Base-by-base conservation (phyloP, 2,113 vertebrate species). In the Empidonax alnorum region DNA sequence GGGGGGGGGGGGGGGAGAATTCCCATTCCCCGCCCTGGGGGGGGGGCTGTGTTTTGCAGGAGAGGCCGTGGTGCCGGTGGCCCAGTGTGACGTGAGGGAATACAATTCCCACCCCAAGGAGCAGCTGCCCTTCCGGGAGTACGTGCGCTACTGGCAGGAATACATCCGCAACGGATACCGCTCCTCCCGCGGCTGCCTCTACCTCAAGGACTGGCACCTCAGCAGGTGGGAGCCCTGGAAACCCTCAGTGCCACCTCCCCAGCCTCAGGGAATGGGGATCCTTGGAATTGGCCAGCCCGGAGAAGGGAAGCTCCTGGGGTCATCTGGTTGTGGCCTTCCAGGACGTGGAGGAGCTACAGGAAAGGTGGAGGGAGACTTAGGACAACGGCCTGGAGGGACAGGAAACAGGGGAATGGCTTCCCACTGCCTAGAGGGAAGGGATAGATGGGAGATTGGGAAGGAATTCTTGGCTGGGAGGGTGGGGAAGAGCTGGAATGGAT, bases 131-230 rank as follows among this genome's bases (percentile, higher is more conserved):
- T 98, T 99, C 74, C 98, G 97, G 96, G 99, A 99, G 15, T 99
- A 98, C 65, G 84, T 99, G 83, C 95, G 96, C 39, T 99, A 99
- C 91, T 99, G 99, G 99, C 98, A 97, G 85, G 99, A 99, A 28
- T 98, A 98, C 94, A 98, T 98, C 63, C 95, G 97, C 81, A 98
- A 98, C 25, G 98, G 97, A 30, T 97, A 98, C 85, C 97, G 94
- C 3, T 99, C 99, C 12, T 93, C 98, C 3, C 98, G 97, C 49
- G 99, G 99, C 72, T 99, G 99, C 65, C 98, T 99, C 47, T 99
- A 99, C 76, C 98, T 99, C 24, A 99, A 99, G 97, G 99, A 99
- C 93, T 99, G 99, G 99, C 99, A 99, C 96, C 98, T 99, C 97
- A 97, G 97, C 97, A 99, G 99, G 99, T 99, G 49, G 21, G 68